Base-by-base conservation (phyloP, 2,113 vertebrate species). In the Climacteris rufus region DNA sequence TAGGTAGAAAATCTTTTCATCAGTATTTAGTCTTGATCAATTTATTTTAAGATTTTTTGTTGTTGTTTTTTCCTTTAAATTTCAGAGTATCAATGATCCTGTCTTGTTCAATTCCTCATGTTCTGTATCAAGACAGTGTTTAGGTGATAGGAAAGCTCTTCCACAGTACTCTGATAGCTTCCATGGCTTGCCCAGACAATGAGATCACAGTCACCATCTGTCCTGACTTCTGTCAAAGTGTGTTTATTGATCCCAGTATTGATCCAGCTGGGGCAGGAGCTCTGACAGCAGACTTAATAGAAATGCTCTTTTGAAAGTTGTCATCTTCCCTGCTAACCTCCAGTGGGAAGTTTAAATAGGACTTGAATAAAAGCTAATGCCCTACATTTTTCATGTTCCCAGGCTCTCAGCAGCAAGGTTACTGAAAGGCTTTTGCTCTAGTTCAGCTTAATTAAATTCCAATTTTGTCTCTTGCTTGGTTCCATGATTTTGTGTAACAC, bases 381-480 rank as follows among this genome's bases (percentile, higher is more conserved):
- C 72, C 86, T 90, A 64, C n/a, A 69, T 91, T 81, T 93, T 54
- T 93, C 25, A 7, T 78, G 33, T 66, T 86, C 37, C 35, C n/a
- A 53, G 56, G 7, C 56, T 94, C 71, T 95, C 35, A 42, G 79
- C 83, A 50, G 64, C 68, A 83, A 86, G 85, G 82, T 87, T 90
- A 84, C 49, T 75, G 76, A 65, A 56, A 95, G 71, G 44, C 35
- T 94, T 88, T 94, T 90, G 88, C 52, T 96, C 90, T 89, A 88
- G 53, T 92, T 96, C 56, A 77, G 22, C 78, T 91, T 94, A 87
- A 91, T 94, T 94, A 86, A 96, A 88, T 89, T 89, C 88, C 85
- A 66, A 13, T 94, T 95, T 86, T 75, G 35, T 94, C n/a, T 87
- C 79, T 74, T 80, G 28, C 33, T 75, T 35, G 56, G 44, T 81